Evolutionary conservation across 2,888 invertebrate species (phyloP), one percentile per base, ranked within the genome.

Genomic region (Crocallis elinguaria): DNA sequence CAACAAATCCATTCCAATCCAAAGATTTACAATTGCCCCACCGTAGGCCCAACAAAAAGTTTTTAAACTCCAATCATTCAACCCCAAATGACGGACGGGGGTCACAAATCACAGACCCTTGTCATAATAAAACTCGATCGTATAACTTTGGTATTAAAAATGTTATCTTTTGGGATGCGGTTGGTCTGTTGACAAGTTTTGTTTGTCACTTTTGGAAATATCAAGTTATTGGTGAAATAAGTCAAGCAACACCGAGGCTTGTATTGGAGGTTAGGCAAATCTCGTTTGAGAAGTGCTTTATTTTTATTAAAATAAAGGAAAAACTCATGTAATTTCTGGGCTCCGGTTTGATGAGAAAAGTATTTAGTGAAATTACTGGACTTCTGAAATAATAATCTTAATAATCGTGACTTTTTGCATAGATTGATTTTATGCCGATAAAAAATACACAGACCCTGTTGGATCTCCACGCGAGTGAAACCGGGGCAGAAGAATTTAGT

Each of bases 121-220:
- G 78, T 83, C 82, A 80, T 80, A 79, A 82, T 82, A 83, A 81
- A 82, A 77, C 65, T 67, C 68, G 64, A 72, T 71, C 71, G 64
- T 63, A 67, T 62, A 57, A 64, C 48, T 58, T 57, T 33, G 51
- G 58, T 69, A 66, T 68, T 67, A 70, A 65, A 58, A 58, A 57
- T 48, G 58, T 71, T 67, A 66, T 64, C 65, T 60, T 48, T 54
- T 51, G 32, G 23, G 12, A 19, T 17, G 17, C 19, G 39, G 8
- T 29, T n/a, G 48, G 12, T 45, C 7, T 17, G 37, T 13, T 49
- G 53, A 54, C 46, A 33, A 27, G 46, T 25, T 43, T 32, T 5
- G 38, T 36, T 36, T 52, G 12, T 16, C 11, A n/a, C 29, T 27
- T 14, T 3, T 4, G 16, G n/a, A 16, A 33, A 32, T 8, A 32